Base-by-base conservation (phyloP, 2,888 invertebrate species). In the Axea sp. region DNA sequence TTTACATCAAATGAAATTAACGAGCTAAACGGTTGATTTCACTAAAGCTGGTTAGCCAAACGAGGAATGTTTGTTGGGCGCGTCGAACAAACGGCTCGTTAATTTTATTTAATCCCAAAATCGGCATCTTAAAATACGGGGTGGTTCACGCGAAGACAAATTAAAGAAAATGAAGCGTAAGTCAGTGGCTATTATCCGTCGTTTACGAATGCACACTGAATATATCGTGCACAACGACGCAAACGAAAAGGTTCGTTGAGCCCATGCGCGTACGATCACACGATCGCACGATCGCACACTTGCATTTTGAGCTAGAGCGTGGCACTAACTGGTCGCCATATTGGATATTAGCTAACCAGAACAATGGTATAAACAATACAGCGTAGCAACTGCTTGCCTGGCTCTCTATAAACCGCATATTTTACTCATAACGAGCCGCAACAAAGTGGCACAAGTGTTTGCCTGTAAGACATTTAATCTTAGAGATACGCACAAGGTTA, bases 291-390 rank as follows among this genome's bases (percentile, higher is more conserved):
- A 60, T 59, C 69, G 47, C 41, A 55, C 67, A 67, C 69, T 51
- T 49, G 73, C 59, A 41, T 75, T 75, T 72, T 64, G 73, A 49
- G 39, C 35, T 59, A 57, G 26, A 57, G 51, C 49, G 72, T 75
- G 81, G 76, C 80, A 84, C 83, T 84, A 85, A 86, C 85, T 80
- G 82, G 82, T 67, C 82, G 86, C 86, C 86, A 87, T 86, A 82
- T 85, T 87, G 86, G 84, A 86, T 86, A 87, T 86, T 86, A 86
- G 86, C 86, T 86, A 85, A 86, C 81, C 86, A 84, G 86, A 86
- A 86, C 86, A 86, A 87, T 87, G 84, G 84, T 84, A 83, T 83
- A 84, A 83, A 84, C 84, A 84, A 86, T 84, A 26, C 17, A 11
- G 15, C 14, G 35, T 17, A 14, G 49, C 62, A 41, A 41, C 51